phyloP scores from a whole-genome alignment of 2,888 invertebrate genomes.

The Pterostichus madidus region DNA sequence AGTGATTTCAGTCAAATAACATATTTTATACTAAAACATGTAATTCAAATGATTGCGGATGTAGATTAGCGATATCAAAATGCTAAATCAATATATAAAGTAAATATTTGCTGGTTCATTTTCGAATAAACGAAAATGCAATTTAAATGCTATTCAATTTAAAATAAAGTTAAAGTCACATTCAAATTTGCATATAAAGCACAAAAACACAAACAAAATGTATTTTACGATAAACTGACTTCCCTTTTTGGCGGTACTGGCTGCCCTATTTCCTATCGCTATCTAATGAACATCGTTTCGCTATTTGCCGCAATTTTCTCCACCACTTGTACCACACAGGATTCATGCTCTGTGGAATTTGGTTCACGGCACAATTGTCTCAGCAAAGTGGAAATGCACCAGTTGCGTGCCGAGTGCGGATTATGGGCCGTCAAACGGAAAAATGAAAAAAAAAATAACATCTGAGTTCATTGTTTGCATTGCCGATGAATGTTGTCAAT shows the following conservation, averaged over 20 bases:
- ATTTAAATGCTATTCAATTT: too few relatives aligned
- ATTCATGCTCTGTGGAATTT: constrained; percentile 36
- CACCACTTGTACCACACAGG: constrained; percentile 6
- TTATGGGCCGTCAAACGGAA: constrained; percentile 5
- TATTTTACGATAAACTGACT: not conserved
- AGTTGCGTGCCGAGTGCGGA: constrained; percentile 16
- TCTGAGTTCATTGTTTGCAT: constrained; percentile 48
- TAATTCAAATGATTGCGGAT: too few relatives aligned
- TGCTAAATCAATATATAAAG: too few relatives aligned
- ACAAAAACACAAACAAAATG: not conserved
- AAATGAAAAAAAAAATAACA: constrained; percentile 11
- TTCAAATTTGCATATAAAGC: too few relatives aligned
- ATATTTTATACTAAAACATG: too few relatives aligned
- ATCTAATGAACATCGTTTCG: constrained; percentile 1
- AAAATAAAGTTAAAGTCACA: too few relatives aligned
- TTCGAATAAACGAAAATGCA: too few relatives aligned
- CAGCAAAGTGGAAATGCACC: constrained; percentile 18
- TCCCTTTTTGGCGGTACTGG: not conserved
- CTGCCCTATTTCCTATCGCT: constrained; percentile 13
- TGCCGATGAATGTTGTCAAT: not conserved
- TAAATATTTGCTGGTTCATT: too few relatives aligned
- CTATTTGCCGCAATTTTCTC: constrained; percentile 18
- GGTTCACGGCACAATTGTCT: constrained; percentile 38
- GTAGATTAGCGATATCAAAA: too few relatives aligned
- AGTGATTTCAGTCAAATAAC: too few relatives aligned